Percentiles rank a stretch among this genome's conserved stretches.
phyloP scores from a whole-genome alignment of 2,888 invertebrate genomes.

The Lypha dubia region DNA sequence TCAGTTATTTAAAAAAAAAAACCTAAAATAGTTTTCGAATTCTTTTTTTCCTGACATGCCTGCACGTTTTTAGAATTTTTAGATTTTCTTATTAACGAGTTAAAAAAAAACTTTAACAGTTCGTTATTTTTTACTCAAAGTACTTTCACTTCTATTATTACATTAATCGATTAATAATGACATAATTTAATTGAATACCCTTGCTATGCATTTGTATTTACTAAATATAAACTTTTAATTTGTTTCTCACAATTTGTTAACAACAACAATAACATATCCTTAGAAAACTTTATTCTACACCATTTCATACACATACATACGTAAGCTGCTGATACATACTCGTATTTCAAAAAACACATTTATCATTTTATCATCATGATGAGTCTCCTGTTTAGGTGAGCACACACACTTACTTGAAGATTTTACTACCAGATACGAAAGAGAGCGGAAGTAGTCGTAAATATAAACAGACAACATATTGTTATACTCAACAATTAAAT shows the following conservation, averaged over 20 bases:
- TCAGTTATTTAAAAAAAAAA: too few relatives aligned
- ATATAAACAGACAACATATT: slow-evolving; percentile 34
- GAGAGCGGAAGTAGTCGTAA: background rate
- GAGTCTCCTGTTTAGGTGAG: slow-evolving; percentile 12
- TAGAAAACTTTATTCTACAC: slow-evolving; percentile 13
- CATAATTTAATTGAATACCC: background rate
- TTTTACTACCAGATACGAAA: background rate
- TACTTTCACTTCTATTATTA: too few relatives aligned
- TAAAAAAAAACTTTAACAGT: too few relatives aligned
- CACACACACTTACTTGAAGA: background rate
- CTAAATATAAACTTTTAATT: background rate
- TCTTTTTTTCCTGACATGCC: too few relatives aligned
- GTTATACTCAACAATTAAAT: slow-evolving; percentile 37
- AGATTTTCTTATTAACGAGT: too few relatives aligned
- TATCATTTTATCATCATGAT: slow-evolving; percentile 11
- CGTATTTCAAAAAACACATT: background rate
- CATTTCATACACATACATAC: background rate
- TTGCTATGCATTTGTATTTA: background rate
- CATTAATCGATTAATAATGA: background rate
- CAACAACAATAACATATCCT: slow-evolving; percentile 42
- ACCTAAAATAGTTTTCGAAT: too few relatives aligned
- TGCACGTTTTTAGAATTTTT: too few relatives aligned
- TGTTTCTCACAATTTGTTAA: slow-evolving; percentile 31
- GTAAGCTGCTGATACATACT: background rate
- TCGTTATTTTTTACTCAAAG: too few relatives aligned